phyloP scores from a whole-genome alignment of 1,140 invertebrate species.

The Macrobrachium rosenbergii region DNA sequence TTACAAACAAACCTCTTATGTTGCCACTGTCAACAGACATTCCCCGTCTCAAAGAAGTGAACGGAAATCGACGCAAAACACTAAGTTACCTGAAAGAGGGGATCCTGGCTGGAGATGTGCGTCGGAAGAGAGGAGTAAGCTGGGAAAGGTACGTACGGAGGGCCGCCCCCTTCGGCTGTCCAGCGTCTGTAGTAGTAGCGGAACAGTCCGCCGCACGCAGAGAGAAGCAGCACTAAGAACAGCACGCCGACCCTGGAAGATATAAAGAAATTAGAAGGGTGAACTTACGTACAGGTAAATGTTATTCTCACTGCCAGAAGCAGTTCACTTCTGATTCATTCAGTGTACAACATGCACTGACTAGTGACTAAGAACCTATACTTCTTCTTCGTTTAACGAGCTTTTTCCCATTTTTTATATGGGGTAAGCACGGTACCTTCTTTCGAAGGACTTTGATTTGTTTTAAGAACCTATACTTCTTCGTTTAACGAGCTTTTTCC shows the following conservation, averaged over 20 bases:
- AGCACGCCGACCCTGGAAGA: constrained; percentile 58
- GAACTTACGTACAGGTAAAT: not conserved
- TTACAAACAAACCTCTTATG: too few species aligned
- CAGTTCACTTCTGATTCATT: not conserved
- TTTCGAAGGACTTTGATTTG: too few species aligned
- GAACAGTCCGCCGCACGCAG: constrained; percentile 57
- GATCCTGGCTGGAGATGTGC: constrained; percentile 48
- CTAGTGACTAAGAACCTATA: too few species aligned
- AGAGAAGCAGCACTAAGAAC: constrained; percentile 58
- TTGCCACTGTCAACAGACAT: too few species aligned
- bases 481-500: too few species aligned
- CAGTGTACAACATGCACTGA: too few species aligned
- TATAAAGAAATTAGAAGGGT: not conserved
- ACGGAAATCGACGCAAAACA: too few species aligned
- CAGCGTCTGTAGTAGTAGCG: constrained; percentile 60
- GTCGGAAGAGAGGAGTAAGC: constrained; percentile 46
- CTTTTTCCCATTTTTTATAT: too few species aligned
- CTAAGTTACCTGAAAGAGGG: constrained; percentile 24
- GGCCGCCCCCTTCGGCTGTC: constrained; percentile 24
- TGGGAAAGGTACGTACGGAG: not conserved
- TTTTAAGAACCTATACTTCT: too few species aligned
- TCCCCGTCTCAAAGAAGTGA: too few species aligned
- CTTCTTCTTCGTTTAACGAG: too few species aligned
- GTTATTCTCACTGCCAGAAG: not conserved
- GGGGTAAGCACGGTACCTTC: too few species aligned